phyloP scores from a whole-genome alignment of 2,888 invertebrate species.

The Trissolcus japonicus region DNA sequence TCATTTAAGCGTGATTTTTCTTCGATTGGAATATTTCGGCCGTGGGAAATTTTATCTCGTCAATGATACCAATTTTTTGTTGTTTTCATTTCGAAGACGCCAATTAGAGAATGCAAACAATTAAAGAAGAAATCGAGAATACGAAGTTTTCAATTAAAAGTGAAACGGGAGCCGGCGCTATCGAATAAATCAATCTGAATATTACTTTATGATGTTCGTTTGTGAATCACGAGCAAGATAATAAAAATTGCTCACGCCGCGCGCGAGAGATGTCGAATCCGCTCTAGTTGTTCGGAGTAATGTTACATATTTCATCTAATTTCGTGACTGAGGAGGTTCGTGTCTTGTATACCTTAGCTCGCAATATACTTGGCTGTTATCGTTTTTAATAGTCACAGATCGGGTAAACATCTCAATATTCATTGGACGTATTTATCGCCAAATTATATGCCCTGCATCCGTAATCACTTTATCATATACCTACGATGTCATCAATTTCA shows the following conservation, averaged over 20 bases:
- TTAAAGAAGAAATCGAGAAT: slow-evolving; percentile 10
- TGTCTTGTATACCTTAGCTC: too few species aligned
- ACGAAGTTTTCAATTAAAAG: slow-evolving; percentile 15
- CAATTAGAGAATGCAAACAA: slow-evolving; percentile 11
- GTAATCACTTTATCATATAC: too few species aligned
- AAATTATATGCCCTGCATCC: too few species aligned
- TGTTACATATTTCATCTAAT: slow-evolving; percentile 21
- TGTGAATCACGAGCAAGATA: slow-evolving; percentile 10
- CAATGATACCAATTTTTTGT: background rate
- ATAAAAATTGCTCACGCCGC: background rate
- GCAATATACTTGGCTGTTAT: background rate
- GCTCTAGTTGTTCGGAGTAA: slow-evolving; percentile 29
- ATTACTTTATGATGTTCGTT: slow-evolving; percentile 13
- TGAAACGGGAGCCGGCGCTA: slow-evolving; percentile 8
- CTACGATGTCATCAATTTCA: too few species aligned
- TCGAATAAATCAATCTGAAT: slow-evolving; percentile 23
- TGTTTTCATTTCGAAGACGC: background rate
- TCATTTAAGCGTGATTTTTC: background rate
- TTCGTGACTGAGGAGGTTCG: background rate
- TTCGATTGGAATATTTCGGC: slow-evolving; percentile 10
- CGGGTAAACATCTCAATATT: background rate
- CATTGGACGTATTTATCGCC: background rate
- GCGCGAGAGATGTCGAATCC: slow-evolving; percentile 13
- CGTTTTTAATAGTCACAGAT: background rate
- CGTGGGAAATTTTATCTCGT: slow-evolving; percentile 14